Base-by-base conservation (phyloP, 2,888 invertebrate genomes). In the Erebia epiphron region DNA sequence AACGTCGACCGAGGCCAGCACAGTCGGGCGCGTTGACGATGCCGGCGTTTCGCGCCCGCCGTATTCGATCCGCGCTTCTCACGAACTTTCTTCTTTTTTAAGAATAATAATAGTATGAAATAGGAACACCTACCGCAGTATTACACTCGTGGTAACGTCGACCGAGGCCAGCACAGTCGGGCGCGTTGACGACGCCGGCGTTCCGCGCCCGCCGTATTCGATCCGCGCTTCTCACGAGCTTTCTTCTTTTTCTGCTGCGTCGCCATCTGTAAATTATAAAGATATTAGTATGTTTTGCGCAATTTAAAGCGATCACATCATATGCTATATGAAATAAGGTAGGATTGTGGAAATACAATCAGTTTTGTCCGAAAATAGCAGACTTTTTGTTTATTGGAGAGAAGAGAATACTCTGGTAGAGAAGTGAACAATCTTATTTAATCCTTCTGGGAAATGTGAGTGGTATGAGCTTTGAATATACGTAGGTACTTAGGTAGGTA, bases 91-190 rank as follows among this genome's bases (percentile, higher is more conserved):
- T 92, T 90, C 91, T 91, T 74, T 91, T 93, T 2, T 3, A 3
- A 11, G 3, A 4, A 13, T 46, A 46, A 3, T 11, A 2, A 11
- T 46, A 46, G 11, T 46, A 46, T 46, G 11, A 58, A 14, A 58
- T 13, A 26, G 1, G 1, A 26, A 3, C 63, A 82, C 90, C 93
- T 88, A 97, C 97, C 94, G 96, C 95, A 76, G 95, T 96, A 86
- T 97, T 97, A 87, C 97, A 97, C 82, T 97, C 95, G 81, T 97
- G 97, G 88, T 96, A 97, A 70, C 97, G 94, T 81, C 96, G 95
- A 80, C 95, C 95, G 18, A 96, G 94, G 21, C 97, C 97, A 57
- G 96, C 95, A 84, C 97, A 97, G 78, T 96, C 89, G 0, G 88
- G 89, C 2, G 83, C 84, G 2, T 81, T 79, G 0, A 77, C 76